These are phyloP conservation scores for Cataglyphis altisquamis DNA, from an alignment of 2,888 invertebrate genomes.

Conservation along the genomic window DNA sequence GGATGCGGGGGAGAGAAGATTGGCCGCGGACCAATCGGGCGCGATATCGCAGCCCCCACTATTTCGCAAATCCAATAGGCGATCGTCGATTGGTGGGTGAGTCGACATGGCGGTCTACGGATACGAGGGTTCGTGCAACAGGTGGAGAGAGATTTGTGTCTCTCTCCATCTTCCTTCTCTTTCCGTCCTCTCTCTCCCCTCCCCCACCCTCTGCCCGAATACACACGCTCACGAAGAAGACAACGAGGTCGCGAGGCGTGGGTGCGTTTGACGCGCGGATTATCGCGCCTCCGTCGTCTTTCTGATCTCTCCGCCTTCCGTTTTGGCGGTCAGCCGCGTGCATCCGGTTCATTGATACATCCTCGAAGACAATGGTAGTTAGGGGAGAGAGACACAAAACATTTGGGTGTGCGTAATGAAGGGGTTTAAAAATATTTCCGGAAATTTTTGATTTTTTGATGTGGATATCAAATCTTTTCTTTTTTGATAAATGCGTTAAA, in stretches of 20 bases:
- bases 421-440: background rate
- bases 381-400: background rate
- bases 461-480: too few species aligned
- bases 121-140: constrained; percentile 80
- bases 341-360: constrained; percentile 57
- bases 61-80: constrained; percentile 71
- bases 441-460: background rate
- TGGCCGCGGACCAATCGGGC: constrained; percentile 78
- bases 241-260: constrained; percentile 32
- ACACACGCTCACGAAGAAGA: constrained; percentile 30
- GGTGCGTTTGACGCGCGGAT: constrained; percentile 70
- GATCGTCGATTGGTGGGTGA: constrained; percentile 80
- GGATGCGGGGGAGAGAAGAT: constrained; percentile 74
- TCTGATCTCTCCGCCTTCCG: constrained; percentile 63
- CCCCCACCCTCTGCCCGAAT: background rate
- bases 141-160: constrained; percentile 76
- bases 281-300: constrained; percentile 71
- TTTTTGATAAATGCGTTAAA: background rate
- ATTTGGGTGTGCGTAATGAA: background rate
- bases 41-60: constrained; percentile 79
- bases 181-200: constrained; percentile 11
- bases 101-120: constrained; percentile 82
- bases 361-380: constrained; percentile 47
- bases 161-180: constrained; percentile 15
- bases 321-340: constrained; percentile 58